Evolutionary conservation across 2,888 invertebrate species (phyloP), one percentile per base, ranked within the genome.

Genomic region (Coleophora deauratella): DNA sequence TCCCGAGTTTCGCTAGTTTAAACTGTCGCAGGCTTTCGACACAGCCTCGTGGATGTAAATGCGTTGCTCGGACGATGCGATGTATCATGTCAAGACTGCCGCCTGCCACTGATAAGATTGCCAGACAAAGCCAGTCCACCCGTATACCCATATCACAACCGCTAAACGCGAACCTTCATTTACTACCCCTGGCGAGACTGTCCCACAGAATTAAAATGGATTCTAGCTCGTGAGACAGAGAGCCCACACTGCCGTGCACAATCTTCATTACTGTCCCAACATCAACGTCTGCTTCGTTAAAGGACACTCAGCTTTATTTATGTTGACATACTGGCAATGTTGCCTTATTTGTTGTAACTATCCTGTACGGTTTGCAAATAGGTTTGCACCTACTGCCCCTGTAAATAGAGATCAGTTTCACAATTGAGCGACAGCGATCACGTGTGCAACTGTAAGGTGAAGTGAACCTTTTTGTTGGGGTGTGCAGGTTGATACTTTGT

Each of bases 241-340:
- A 66, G 81, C 72, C 60, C 54, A 73, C 61, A 71, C 65, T 70
- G 59, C 61, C 59, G 55, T 56, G 60, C 50, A 50, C 54, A 50
- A 55, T 59, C 65, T 66, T 67, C 73, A 75, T 80, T 76, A 77
- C 75, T 72, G 72, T 71, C 68, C 65, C 72, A 66, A 74, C 72
- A 72, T 79, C 77, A 71, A 77, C 74, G 80, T 84, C 79, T 74
- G 75, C 75, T 80, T 79, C 78, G 82, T 80, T 84, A 82, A 81
- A 81, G 81, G 84, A 85, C 79, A 79, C 78, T 84, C 80, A 69
- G 77, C 82, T 81, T 82, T 85, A 85, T 84, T 81, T 78, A 81
- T 79, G 82, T 78, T 75, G 77, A 79, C 78, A 74, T 79, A 84
- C 77, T 71, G 76, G 73, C 73, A 80, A 74, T 72, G 77, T 80